These are phyloP conservation scores for Saccopteryx bilineata DNA, from an alignment of 2,113 vertebrate genomes.

Conservation along the genomic window DNA sequence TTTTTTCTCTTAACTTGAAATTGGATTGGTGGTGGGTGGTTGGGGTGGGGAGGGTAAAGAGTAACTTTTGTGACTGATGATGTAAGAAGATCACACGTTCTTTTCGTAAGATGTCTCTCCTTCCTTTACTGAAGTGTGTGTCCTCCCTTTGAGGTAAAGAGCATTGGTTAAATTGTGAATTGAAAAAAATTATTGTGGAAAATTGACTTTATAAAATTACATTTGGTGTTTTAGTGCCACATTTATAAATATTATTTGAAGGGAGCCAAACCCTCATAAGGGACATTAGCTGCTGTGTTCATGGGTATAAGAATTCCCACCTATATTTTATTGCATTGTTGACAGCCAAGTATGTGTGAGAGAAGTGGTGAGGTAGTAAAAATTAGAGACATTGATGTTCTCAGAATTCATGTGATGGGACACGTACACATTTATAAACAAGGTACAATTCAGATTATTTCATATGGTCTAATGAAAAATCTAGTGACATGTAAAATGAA, in stretches of 20 bases:
- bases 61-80: background rate
- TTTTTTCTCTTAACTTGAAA: constrained; percentile 32
- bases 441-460: constrained; percentile 53
- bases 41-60: background rate
- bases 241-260: background rate
- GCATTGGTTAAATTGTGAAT: background rate
- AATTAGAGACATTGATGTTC: background rate
- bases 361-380: background rate
- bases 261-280: background rate
- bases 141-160: background rate
- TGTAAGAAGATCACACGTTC: background rate
- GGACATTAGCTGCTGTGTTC: background rate
- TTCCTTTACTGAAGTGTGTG: background rate
- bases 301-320: background rate
- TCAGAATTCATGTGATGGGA: background rate
- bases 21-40: background rate
- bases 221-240: background rate
- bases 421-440: constrained; percentile 1
- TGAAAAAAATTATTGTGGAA: background rate
- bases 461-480: constrained; percentile 71
- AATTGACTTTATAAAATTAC: background rate
- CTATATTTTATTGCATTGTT: background rate
- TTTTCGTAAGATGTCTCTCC: background rate
- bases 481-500: constrained; percentile 54
- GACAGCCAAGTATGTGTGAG: background rate